Conservation (phyloP, 2,888 invertebrate genomes). For the Pandemis corylana region DNA sequence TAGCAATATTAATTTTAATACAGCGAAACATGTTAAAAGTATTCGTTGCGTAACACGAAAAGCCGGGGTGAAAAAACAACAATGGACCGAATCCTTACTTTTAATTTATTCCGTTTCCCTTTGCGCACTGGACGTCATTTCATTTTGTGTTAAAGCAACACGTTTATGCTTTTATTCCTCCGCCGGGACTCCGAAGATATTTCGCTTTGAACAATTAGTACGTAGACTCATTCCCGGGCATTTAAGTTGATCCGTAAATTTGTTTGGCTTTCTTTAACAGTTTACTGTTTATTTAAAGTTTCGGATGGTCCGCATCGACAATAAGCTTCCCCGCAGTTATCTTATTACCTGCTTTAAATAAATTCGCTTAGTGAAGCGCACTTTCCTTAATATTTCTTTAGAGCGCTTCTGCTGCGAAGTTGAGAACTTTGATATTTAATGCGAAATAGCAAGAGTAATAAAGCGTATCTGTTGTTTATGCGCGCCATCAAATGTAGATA, state of each 20-base stretch:
- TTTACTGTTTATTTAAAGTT: constrained; percentile 71
- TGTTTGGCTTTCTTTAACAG: constrained; percentile 67
- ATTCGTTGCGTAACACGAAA: constrained; percentile 62
- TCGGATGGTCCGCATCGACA: constrained; percentile 60
- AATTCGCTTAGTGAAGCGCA: constrained; percentile 61
- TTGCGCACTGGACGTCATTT: constrained; percentile 70
- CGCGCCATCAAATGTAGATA: constrained; percentile 77
- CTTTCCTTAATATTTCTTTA: constrained; percentile 43
- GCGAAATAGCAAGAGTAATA: constrained; percentile 67
- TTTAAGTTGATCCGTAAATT: constrained; percentile 63
- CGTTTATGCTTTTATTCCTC: constrained; percentile 74
- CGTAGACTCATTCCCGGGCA: constrained; percentile 56
- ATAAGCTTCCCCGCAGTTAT: constrained; percentile 61
- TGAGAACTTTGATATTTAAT: constrained; percentile 71
- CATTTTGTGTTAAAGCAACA: constrained; percentile 71
- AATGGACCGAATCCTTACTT: constrained; percentile 69
- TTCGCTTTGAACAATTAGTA: constrained; percentile 58
- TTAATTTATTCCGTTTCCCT: constrained; percentile 76
- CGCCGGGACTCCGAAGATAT: constrained; percentile 55
- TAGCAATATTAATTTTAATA: constrained; percentile 47
- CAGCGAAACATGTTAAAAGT: constrained; percentile 55
- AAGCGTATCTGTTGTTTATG: constrained; percentile 76
- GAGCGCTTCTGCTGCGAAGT: constrained; percentile 53
- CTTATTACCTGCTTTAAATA: constrained; percentile 67
- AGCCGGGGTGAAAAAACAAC: constrained; percentile 63